Percentiles rank a stretch among this genome's conserved stretches.
Evolutionary conservation across 2,888 invertebrate genomes (phyloP).

Genomic region (Deilephila elpenor): DNA sequence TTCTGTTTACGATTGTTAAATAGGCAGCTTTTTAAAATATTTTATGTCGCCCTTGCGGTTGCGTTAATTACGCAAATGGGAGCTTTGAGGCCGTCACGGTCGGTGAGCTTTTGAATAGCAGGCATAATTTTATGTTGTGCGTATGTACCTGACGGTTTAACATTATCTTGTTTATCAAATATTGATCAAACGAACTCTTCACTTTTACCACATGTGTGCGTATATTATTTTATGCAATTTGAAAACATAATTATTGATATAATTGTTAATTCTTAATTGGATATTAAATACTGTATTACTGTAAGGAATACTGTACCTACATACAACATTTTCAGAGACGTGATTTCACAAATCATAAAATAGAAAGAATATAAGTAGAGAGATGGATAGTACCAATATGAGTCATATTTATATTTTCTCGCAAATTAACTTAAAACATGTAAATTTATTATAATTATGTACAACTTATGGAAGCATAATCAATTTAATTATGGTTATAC

Average conservation of each 20-base stretch:
- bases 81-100: constrained; percentile 6
- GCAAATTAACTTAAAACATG: too few relatives aligned
- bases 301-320: neutral
- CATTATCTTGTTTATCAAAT: neutral
- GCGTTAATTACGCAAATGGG: constrained; percentile 1
- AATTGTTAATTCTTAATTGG: too few relatives aligned
- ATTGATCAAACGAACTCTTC: constrained; percentile 33
- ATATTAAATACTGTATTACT: neutral
- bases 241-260: too few relatives aligned
- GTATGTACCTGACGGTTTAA: constrained; percentile 27
- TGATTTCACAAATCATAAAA: too few relatives aligned
- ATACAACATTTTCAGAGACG: too few relatives aligned
- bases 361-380: too few relatives aligned
- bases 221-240: neutral
- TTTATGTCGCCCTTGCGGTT: constrained; percentile 4
- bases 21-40: constrained; percentile 49
- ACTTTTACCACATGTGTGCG: neutral
- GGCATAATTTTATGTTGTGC: neutral
- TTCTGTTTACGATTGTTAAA: constrained; percentile 62
- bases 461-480: neutral
- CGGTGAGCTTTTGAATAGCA: constrained; percentile 5
- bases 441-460: neutral
- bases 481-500: neutral
- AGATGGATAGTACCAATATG: neutral
- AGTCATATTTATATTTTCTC: too few relatives aligned